Evolutionary conservation across 2,888 invertebrate genomes (phyloP).

Genomic region (Arrhopalites spinosus): DNA sequence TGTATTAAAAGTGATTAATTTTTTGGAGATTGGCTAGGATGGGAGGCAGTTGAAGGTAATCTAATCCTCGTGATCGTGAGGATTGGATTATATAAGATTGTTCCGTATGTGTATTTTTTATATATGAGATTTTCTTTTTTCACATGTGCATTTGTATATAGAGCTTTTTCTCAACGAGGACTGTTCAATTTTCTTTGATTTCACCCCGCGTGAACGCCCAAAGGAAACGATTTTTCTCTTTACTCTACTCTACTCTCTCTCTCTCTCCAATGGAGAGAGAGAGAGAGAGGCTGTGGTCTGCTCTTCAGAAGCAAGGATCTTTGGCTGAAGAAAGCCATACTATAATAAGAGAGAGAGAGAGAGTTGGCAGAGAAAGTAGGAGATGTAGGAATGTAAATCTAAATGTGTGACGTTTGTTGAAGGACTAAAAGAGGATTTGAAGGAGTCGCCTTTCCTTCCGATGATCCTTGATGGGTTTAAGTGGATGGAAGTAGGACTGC

Average conservation of each 20-base stretch:
- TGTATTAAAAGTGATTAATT: slow-evolving; percentile 24
- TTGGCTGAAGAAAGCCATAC: neutral
- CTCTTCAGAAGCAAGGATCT: neutral
- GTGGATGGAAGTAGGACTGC: slow-evolving; percentile 30
- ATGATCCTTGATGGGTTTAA: too few species aligned
- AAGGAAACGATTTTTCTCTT: slow-evolving; percentile 20
- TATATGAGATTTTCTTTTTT: neutral
- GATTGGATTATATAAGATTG: neutral
- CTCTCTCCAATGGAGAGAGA: neutral
- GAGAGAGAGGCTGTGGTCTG: neutral
- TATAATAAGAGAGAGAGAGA: neutral
- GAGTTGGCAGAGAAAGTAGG: neutral
- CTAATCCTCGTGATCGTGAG: neutral
- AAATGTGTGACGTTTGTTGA: slow-evolving; percentile 26
- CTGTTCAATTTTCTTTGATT: slow-evolving; percentile 35
- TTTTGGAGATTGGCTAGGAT: slow-evolving; percentile 3
- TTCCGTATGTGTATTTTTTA: neutral
- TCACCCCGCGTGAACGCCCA: slow-evolving; percentile 33
- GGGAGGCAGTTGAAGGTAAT: neutral
- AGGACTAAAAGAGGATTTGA: slow-evolving; percentile 29
- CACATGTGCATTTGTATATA: neutral
- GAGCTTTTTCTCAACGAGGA: neutral
- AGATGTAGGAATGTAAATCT: slow-evolving; percentile 22
- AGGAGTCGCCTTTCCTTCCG: slow-evolving; percentile 36
- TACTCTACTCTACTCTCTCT: neutral